phyloP scores from a whole-genome alignment of 2,888 invertebrate genomes.

The Nomada ferruginata region DNA sequence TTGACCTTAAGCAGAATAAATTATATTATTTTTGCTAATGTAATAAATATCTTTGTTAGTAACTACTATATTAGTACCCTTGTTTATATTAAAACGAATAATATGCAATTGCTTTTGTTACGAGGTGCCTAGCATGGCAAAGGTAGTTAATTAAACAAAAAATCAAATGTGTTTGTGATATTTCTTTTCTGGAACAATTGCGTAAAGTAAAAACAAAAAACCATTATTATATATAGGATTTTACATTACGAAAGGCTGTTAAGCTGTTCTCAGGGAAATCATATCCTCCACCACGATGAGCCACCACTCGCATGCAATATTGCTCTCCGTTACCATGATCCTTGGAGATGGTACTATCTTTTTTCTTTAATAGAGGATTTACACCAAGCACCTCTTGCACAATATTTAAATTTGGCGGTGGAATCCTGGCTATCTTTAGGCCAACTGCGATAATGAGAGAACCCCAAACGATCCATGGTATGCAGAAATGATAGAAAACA shows the following conservation, averaged over 20 bases:
- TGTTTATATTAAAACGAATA: slow-evolving; percentile 34
- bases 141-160: slow-evolving; percentile 13
- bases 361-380: slow-evolving; percentile 74
- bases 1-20: slow-evolving; percentile 13
- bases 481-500: slow-evolving; percentile 73
- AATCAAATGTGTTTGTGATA: slow-evolving; percentile 19
- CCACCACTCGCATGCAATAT: slow-evolving; percentile 87
- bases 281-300: slow-evolving; percentile 90
- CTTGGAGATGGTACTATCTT: slow-evolving; percentile 60
- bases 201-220: slow-evolving; percentile 22
- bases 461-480: slow-evolving; percentile 80
- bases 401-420: slow-evolving; percentile 71
- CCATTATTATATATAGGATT: slow-evolving; percentile 72
- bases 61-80: slow-evolving; percentile 54
- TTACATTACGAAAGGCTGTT: slow-evolving; percentile 89
- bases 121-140: slow-evolving; percentile 8
- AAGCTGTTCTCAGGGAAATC: slow-evolving; percentile 94
- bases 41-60: slow-evolving; percentile 36
- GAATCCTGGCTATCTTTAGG: slow-evolving; percentile 73
- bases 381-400: slow-evolving; percentile 79
- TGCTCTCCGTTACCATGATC: slow-evolving; percentile 72
- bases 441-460: slow-evolving; percentile 69
- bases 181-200: slow-evolving; percentile 7
- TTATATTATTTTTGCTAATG: slow-evolving; percentile 8
- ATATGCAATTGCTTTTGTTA: slow-evolving; percentile 30